phyloP scores from a whole-genome alignment of 2,888 invertebrate species.

The Anorthoa munda region DNA sequence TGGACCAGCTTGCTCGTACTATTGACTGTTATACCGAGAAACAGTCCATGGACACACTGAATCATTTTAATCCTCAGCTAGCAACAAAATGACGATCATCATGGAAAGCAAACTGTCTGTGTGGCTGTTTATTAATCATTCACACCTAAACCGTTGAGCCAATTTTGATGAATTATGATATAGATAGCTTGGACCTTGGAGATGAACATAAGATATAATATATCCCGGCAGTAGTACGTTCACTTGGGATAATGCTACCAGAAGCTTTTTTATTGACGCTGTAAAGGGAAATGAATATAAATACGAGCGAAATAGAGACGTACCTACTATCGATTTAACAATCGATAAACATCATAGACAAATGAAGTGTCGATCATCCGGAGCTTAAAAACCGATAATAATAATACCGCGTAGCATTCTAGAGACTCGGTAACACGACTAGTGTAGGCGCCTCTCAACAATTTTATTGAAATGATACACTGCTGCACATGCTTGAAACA shows the following conservation, averaged over 20 bases:
- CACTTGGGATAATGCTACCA: too few relatives aligned
- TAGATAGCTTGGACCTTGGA: too few relatives aligned
- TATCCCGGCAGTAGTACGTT: too few relatives aligned
- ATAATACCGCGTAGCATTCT: conserved; percentile 43
- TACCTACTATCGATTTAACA: conserved; percentile 31
- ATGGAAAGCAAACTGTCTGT: too few relatives aligned
- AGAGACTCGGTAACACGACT: conserved; percentile 43
- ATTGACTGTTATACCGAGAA: conserved; percentile 37
- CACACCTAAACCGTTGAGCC: too few relatives aligned
- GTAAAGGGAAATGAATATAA: conserved; percentile 8
- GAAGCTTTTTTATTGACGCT: background rate
- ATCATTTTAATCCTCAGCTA: conserved; percentile 21
- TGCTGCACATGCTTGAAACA: conserved; percentile 80
- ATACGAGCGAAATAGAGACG: background rate
- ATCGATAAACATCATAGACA: conserved; percentile 40
- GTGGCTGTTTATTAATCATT: too few relatives aligned
- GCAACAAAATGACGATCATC: conserved; percentile 2
- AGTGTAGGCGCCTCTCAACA: conserved; percentile 83
- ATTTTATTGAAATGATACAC: conserved; percentile 85
- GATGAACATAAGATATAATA: too few relatives aligned
- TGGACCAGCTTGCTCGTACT: conserved; percentile 38
- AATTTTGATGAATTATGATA: too few relatives aligned
- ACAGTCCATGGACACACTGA: conserved; percentile 50
- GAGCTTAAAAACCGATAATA: conserved; percentile 53
- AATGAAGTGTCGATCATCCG: conserved; percentile 44